Percentiles rank a stretch among this genome's conserved stretches.
Evolutionary conservation across 2,113 vertebrate genomes (phyloP).

Genomic region (Cyprinodon tularosa): DNA sequence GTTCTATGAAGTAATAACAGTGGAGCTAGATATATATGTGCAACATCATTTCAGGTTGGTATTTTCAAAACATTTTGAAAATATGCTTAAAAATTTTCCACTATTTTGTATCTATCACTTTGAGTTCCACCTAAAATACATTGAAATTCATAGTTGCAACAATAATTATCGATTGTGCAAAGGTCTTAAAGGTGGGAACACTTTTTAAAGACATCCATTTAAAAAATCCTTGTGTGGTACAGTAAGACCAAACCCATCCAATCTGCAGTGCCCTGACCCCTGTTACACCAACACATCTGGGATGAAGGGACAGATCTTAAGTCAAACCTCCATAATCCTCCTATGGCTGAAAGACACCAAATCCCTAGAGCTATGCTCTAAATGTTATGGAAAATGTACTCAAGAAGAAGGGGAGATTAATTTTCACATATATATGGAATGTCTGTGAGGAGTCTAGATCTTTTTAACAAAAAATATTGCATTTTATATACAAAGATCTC

Average conservation of each 20-base stretch:
- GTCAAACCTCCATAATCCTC: not conserved
- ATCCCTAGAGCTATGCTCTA: slow-evolving; percentile 7
- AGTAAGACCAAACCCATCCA: not conserved
- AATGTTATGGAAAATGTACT: slow-evolving; percentile 8
- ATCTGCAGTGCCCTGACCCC: not conserved
- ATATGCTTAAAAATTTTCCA: not conserved
- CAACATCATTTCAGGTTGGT: too few relatives aligned
- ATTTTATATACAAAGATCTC: not conserved
- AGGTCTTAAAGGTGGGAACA: not conserved
- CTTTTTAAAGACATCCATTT: not conserved
- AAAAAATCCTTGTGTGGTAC: not conserved
- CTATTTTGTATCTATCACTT: not conserved
- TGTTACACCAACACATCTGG: slow-evolving; percentile 16
- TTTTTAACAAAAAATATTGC: not conserved
- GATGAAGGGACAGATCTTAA: slow-evolving; percentile 14
- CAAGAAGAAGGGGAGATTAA: slow-evolving; percentile 11
- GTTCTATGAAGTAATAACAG: too few relatives aligned
- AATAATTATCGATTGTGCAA: not conserved
- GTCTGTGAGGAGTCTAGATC: not conserved
- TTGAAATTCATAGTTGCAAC: not conserved
- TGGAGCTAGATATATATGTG: too few relatives aligned
- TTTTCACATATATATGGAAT: slow-evolving; percentile 1
- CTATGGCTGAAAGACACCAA: slow-evolving; percentile 3
- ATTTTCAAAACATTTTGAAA: too few relatives aligned
- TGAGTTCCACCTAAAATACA: not conserved